Percentiles rank a stretch among this genome's conserved stretches.
Evolutionary conservation across 2,888 invertebrate genomes (phyloP).

Genomic region (Dryomyza anilis): DNA sequence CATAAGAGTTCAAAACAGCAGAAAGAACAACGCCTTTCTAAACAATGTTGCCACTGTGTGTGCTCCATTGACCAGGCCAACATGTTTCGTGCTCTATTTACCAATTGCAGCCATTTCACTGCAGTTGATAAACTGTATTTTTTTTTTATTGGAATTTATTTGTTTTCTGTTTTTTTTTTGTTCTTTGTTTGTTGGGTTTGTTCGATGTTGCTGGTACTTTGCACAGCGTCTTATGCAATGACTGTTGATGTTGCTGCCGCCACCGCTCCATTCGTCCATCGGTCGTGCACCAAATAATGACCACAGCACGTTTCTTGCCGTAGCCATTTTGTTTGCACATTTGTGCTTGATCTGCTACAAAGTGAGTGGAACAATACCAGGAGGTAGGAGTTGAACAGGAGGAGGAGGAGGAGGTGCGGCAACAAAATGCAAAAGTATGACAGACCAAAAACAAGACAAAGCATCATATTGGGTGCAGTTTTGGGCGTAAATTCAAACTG

Average conservation of each 20-base stretch:
- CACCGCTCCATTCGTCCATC: neutral
- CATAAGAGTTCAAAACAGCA: too few species aligned
- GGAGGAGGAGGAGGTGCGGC: neutral
- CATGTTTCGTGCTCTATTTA: constrained; percentile 17
- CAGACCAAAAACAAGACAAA: neutral
- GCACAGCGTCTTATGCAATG: neutral
- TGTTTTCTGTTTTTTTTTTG: neutral
- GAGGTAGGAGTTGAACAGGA: too few species aligned
- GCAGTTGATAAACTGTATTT: neutral
- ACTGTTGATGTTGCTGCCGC: neutral
- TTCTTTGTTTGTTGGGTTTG: neutral
- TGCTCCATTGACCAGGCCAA: neutral
- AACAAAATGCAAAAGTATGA: neutral
- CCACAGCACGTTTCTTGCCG: constrained; percentile 44
- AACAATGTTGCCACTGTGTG: too few species aligned
- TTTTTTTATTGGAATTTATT: neutral
- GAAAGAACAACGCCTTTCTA: neutral
- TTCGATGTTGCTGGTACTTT: too few species aligned
- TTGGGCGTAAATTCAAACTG: too few species aligned
- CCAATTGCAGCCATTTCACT: constrained; percentile 7
- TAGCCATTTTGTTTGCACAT: constrained; percentile 51
- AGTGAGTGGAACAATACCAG: too few species aligned
- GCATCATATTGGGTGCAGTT: too few species aligned
- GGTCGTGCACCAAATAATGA: constrained; percentile 44
- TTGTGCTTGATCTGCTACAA: constrained; percentile 54